A percentile compares a stretch with the other conserved stretches of the same genome.
phyloP scores from a whole-genome alignment of 2,888 invertebrate species.

The Catocala nupta region DNA sequence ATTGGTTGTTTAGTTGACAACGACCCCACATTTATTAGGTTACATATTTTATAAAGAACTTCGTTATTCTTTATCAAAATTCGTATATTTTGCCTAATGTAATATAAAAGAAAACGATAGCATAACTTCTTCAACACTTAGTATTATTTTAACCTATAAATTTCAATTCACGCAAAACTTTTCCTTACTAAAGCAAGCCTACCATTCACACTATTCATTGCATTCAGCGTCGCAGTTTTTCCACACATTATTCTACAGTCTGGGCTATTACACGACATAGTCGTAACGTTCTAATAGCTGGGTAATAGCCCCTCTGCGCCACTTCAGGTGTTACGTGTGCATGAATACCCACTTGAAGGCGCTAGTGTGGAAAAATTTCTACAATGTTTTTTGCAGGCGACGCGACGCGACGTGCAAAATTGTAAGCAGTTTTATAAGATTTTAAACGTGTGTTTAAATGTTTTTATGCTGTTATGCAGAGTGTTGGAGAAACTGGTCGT shows the following conservation, averaged over 20 bases:
- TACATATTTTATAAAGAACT: no score
- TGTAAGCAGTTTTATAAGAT: slow-evolving; percentile 15
- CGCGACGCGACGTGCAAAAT: slow-evolving; percentile 11
- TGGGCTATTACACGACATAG: slow-evolving; percentile 57
- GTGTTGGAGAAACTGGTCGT: no score
- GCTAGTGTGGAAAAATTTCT: slow-evolving; percentile 60
- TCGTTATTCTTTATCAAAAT: no score
- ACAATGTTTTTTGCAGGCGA: slow-evolving; percentile 31
- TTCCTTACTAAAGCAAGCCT: not conserved
- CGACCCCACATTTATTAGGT: no score
- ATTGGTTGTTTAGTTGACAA: no score
- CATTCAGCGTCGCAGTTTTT: slow-evolving; percentile 43
- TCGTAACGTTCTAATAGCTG: slow-evolving; percentile 60
- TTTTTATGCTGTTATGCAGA: slow-evolving; percentile 11
- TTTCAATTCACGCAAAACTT: not conserved
- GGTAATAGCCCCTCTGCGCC: slow-evolving; percentile 62
- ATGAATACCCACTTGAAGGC: slow-evolving; percentile 64
- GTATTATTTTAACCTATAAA: no score
- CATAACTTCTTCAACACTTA: no score
- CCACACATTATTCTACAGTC: slow-evolving; percentile 64
- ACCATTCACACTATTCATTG: slow-evolving; percentile 21
- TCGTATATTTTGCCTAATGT: no score
- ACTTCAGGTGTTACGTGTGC: slow-evolving; percentile 63
- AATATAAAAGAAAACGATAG: no score
- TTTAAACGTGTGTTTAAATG: not conserved